Percentiles rank a stretch among this genome's conserved stretches.
phyloP scores from a whole-genome alignment of 2,797 vertebrate genomes.

The Tangara arthus region DNA sequence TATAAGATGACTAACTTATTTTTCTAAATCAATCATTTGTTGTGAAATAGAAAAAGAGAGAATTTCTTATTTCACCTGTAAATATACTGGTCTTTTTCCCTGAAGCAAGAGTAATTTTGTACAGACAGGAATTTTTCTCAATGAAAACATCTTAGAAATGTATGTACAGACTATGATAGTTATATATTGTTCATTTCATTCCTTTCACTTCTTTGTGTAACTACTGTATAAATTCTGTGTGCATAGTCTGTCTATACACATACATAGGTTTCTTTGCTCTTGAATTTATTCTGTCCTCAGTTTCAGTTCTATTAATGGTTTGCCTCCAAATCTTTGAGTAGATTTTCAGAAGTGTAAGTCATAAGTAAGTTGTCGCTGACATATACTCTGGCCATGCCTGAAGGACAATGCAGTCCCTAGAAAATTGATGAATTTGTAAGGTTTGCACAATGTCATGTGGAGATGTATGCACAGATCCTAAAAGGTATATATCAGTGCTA shows the following conservation, averaged over 20 bases:
- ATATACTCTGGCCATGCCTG: background rate
- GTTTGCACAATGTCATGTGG: background rate
- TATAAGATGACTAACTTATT: background rate
- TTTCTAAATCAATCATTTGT: background rate
- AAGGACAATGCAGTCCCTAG: background rate
- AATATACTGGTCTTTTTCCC: background rate
- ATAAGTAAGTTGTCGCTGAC: background rate
- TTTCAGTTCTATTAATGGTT: background rate
- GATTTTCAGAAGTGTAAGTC: background rate
- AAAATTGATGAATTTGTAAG: background rate
- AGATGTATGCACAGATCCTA: background rate
- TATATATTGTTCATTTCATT: background rate
- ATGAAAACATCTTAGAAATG: background rate
- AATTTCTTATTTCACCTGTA: background rate
- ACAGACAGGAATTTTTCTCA: background rate
- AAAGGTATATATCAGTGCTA: background rate
- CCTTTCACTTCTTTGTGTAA: background rate
- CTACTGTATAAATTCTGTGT: background rate
- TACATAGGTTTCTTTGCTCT: background rate
- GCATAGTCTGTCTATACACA: background rate
- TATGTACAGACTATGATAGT: background rate
- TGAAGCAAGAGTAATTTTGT: background rate
- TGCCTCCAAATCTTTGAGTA: background rate
- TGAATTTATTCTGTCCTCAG: background rate
- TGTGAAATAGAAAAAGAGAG: background rate